Evolutionary conservation across 2,888 invertebrate species (phyloP).

Genomic region (Blomia tropicalis): DNA sequence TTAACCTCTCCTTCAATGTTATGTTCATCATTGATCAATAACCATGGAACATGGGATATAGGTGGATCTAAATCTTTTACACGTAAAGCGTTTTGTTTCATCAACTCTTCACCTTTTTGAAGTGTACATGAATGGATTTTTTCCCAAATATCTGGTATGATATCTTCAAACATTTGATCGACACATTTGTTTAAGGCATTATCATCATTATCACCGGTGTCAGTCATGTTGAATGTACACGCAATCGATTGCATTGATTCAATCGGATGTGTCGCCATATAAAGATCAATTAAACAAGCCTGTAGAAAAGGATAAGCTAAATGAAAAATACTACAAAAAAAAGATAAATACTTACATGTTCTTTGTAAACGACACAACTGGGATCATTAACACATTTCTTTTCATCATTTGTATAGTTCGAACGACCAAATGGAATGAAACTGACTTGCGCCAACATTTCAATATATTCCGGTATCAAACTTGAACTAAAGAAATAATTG

Average conservation of each 20-base stretch:
- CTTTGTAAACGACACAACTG: neutral
- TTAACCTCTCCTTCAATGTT: constrained; percentile 5
- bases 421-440: constrained; percentile 15
- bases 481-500: constrained; percentile 7
- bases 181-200: constrained; percentile 17
- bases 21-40: constrained; percentile 14
- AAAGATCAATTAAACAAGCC: constrained; percentile 16
- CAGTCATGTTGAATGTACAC: too few species aligned
- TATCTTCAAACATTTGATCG: constrained; percentile 7
- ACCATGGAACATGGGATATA: constrained; percentile 19
- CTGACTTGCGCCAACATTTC: neutral
- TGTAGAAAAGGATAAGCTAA: neutral
- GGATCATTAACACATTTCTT: constrained; percentile 8
- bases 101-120: neutral
- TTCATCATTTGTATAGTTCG: neutral
- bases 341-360: constrained; percentile 13
- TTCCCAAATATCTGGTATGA: neutral
- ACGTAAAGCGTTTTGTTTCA: neutral
- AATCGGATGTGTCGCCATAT: neutral
- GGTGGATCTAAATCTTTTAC: neutral
- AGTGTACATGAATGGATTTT: constrained; percentile 3
- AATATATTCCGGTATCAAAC: constrained; percentile 5
- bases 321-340: too few species aligned
- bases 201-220: neutral
- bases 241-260: neutral